Evolutionary conservation across 2,888 invertebrate genomes (phyloP).

Genomic region (Folsomia candida): DNA sequence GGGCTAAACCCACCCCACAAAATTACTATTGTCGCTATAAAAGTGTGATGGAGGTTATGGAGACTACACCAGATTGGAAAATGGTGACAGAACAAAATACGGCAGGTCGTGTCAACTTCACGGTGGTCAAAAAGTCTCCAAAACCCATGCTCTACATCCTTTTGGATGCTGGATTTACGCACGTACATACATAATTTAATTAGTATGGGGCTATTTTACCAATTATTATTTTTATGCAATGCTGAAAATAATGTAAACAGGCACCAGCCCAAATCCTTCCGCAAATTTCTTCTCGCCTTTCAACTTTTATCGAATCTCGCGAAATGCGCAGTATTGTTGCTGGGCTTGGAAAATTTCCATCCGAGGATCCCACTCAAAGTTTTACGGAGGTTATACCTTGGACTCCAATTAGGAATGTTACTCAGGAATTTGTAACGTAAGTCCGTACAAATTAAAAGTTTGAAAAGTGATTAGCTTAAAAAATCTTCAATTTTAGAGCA

Average conservation of each 20-base stretch:
- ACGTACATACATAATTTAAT: slow-evolving; percentile 15
- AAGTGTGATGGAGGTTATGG: slow-evolving; percentile 40
- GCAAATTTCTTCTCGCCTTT: not conserved
- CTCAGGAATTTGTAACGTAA: not conserved
- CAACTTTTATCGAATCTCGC: not conserved
- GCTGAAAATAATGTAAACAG: too few relatives aligned
- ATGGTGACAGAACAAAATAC: slow-evolving; percentile 6
- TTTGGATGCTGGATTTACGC: slow-evolving; percentile 31
- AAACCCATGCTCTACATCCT: slow-evolving; percentile 33
- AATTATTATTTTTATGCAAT: too few relatives aligned
- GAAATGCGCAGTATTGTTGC: not conserved
- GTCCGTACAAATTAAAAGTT: not conserved
- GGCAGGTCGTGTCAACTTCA: not conserved
- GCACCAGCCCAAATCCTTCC: slow-evolving; percentile 1
- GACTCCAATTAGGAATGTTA: not conserved
- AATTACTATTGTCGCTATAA: slow-evolving; percentile 37
- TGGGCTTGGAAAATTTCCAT: slow-evolving; percentile 9
- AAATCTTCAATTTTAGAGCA: not conserved
- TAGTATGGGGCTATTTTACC: not conserved
- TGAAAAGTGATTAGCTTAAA: not conserved
- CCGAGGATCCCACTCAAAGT: not conserved
- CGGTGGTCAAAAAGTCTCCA: slow-evolving; percentile 19
- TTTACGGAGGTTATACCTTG: slow-evolving; percentile 1
- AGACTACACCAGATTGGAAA: slow-evolving; percentile 27
- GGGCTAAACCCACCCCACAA: slow-evolving; percentile 34